Evolutionary conservation across 2,797 vertebrate genomes (phyloP), one percentile per base, ranked within the genome.

Genomic region (Neoniphon sammara): DNA sequence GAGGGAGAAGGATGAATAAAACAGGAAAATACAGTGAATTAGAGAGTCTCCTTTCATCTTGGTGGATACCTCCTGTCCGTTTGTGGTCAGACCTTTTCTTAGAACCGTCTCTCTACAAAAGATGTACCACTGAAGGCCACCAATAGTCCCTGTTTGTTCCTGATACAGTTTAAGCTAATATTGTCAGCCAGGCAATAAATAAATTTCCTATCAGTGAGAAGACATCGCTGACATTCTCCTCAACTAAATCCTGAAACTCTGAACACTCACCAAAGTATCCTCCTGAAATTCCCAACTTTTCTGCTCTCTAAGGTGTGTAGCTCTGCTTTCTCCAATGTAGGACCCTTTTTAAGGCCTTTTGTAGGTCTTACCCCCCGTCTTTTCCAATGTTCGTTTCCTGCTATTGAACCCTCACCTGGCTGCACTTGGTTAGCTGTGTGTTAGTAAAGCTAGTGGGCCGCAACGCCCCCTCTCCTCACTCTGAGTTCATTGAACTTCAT

Each of bases 341-440:
- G 25, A 30, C 30, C 20, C 46, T 53, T 62, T 72, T 49, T 11
- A 39, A 49, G 47, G 58, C 50, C 21, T 7, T 10, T 47, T 10
- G 27, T 60, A 17, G 44, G 34, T 7, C 36, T 60, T 30, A 50
- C 47, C 11, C n/a, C 21, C 9, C 17, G 53, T 55, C 44, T 42
- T 1, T 65, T 85, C 80, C 65, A 53, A 50, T 67, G 39, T 77
- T 65, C 67, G 30, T 50, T 69, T 76, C 21, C 56, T 30, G 64
- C 71, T 67, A 66, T 63, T 80, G 72, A 82, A 62, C 79, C 76
- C 78, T 87, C 77, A 87, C 84, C 80, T 82, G 83, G 80, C 71
- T 85, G 60, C 80, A 39, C 83, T 88, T 66, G 70, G 70, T 64
- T 62, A 75, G 67, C 54, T 74, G 44, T 66, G 44, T 66, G 67